These are phyloP conservation scores for Cosmia pyralina DNA, from an alignment of 2,888 invertebrate genomes.

Conservation along the genomic window DNA sequence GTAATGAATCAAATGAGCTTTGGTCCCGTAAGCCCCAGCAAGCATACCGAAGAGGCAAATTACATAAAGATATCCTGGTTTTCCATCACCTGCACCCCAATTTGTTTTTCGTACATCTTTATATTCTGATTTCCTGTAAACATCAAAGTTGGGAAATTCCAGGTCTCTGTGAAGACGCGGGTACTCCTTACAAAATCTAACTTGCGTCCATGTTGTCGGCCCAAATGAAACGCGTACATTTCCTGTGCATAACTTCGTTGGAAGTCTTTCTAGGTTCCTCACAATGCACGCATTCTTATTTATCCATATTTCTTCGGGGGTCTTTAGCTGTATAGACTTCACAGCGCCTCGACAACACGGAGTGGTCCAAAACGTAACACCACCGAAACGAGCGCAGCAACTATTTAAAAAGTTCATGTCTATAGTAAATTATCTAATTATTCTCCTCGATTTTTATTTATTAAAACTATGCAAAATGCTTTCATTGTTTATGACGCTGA, in stretches of 20 bases:
- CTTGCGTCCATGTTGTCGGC: conserved; percentile 77
- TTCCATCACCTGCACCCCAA: conserved; percentile 80
- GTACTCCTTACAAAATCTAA: conserved; percentile 76
- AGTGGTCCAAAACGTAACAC: conserved; percentile 65
- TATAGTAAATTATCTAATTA: conserved; percentile 22
- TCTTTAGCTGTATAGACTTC: conserved; percentile 45
- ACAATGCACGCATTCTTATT: conserved; percentile 19
- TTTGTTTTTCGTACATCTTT: conserved; percentile 77
- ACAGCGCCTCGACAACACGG: conserved; percentile 67
- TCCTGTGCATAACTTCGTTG: conserved; percentile 47
- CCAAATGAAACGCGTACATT: conserved; percentile 52
- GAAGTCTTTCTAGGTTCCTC: conserved; percentile 32
- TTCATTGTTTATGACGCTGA: conserved; percentile 33
- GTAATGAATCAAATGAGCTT: conserved; percentile 90
- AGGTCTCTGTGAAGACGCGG: conserved; percentile 84
- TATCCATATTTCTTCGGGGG: conserved; percentile 24
- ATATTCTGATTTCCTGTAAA: conserved; percentile 79
- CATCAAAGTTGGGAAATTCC: conserved; percentile 80
- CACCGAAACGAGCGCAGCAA: conserved; percentile 65
- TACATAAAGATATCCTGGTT: conserved; percentile 87
- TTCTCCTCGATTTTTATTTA: conserved; percentile 13
- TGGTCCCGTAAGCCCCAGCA: conserved; percentile 91
- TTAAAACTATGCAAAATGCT: conserved; percentile 33
- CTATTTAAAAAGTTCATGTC: conserved; percentile 74
- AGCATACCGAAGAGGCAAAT: conserved; percentile 89